phyloP scores from a whole-genome alignment of 2,797 vertebrate species.

The Sebastolobus alascanus region DNA sequence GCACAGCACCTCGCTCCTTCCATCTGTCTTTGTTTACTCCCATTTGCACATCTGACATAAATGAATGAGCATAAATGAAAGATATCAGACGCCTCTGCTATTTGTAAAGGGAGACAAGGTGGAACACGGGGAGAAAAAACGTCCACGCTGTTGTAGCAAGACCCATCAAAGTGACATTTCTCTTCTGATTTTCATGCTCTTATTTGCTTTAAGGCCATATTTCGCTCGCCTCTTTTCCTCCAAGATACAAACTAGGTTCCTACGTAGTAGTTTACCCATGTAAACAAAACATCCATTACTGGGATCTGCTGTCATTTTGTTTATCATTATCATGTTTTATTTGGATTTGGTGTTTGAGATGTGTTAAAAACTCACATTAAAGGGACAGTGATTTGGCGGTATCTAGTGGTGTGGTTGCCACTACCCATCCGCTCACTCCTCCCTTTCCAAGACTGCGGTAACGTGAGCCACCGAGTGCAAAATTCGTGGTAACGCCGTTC shows the following conservation, averaged over 20 bases:
- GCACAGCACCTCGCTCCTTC: background rate
- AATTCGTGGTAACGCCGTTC: no score
- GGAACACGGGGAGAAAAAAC: background rate
- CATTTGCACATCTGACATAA: conserved; percentile 16
- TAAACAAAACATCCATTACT: conserved; percentile 21
- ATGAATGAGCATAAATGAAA: conserved; percentile 1
- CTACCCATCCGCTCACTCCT: no score
- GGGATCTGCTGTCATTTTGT: background rate
- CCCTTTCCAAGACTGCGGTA: no score
- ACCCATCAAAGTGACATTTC: background rate
- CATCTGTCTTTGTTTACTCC: conserved; percentile 16
- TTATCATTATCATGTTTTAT: background rate
- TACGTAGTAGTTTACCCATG: conserved; percentile 19
- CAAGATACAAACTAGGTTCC: conserved; percentile 8
- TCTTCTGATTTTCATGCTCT: background rate
- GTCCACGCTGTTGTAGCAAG: background rate
- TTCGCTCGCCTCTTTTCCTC: background rate
- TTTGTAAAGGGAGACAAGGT: conserved; percentile 10
- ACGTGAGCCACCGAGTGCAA: no score
- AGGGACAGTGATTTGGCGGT: background rate
- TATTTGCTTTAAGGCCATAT: conserved; percentile 29
- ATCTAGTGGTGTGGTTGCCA: no score
- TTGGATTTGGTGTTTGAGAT: conserved; percentile 7
- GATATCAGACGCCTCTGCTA: background rate
- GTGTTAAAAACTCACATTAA: background rate